Conservation (phyloP, 2,113 vertebrate genomes). For the Passer domesticus region DNA sequence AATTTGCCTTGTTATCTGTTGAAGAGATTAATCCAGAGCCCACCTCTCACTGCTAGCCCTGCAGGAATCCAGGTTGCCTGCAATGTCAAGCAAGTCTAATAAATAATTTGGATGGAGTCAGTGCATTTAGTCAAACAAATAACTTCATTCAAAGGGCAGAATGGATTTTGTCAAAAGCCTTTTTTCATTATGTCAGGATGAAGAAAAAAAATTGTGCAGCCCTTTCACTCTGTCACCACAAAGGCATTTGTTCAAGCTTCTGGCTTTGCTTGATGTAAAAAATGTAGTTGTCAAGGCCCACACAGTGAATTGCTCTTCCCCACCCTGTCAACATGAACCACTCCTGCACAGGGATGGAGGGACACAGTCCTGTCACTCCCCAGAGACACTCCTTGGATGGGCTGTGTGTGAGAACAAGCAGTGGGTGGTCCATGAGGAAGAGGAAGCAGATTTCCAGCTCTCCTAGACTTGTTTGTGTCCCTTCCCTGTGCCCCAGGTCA, state of each 20-base stretch:
- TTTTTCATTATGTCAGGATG: constrained; percentile 65
- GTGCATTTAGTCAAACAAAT: constrained; percentile 70
- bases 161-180: constrained; percentile 70
- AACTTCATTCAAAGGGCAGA: constrained; percentile 70
- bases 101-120: constrained; percentile 59
- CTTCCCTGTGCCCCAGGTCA: not conserved
- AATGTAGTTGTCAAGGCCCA: constrained; percentile 52
- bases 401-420: not conserved
- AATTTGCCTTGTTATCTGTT: not conserved
- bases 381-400: not conserved
- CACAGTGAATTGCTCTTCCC: constrained; percentile 30
- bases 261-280: constrained; percentile 51
- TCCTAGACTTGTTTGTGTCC: not conserved
- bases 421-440: not conserved
- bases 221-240: constrained; percentile 68
- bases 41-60: not conserved
- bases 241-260: constrained; percentile 62
- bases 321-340: not conserved
- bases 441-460: not conserved
- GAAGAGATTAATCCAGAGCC: constrained; percentile 6
- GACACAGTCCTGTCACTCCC: not conserved
- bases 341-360: not conserved
- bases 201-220: constrained; percentile 52
- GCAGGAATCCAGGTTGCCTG: constrained; percentile 33
- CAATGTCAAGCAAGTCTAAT: constrained; percentile 33